Base-by-base conservation (phyloP, 2,888 invertebrate genomes). In the Xanthia togata region DNA sequence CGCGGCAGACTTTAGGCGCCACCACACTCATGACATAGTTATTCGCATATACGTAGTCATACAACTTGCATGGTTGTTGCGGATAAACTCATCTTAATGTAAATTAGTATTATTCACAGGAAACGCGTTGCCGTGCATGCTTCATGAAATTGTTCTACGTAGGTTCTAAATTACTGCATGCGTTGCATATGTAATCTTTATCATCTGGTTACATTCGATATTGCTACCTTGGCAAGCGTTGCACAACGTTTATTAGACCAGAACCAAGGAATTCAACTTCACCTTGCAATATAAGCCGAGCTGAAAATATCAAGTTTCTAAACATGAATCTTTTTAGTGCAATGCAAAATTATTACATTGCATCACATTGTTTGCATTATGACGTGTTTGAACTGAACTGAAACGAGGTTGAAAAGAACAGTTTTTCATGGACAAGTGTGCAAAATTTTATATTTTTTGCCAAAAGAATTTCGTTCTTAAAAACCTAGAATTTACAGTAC, bases 1-100 rank as follows among this genome's bases (percentile, higher is more conserved):
- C 95, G 93, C 93, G 89, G 85, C 94, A 95, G 95, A 95, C 95
- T 93, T 92, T 87, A 93, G 96, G 94, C 95, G 95, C 95, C 95
- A 89, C 89, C 88, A 89, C 76, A 44, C 77, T 53, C 81, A 86
- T 76, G 78, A 79, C 76, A 83, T 84, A 84, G 83, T 82, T 74
- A 70, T 78, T 78, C 72, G 70, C 81, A 64, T 41, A 75, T 77
- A 84, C 73, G 62, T 78, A 81, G 72, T 67, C 81, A 78, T 85
- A 85, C 69, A 84, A 81, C 70, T 83, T 77, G 53, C 81, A 73
- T 84, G 62, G 81, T 68, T 85, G 71, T 80, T 81, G 65, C 76
- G 79, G 78, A 87, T 85, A 83, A 78, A 82, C 85, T 84, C 84
- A 88, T 87, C 84, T 83, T 87, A 82, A 89, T 86, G 85, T 84